These are phyloP conservation scores for Lymantria monacha DNA, from an alignment of 2,888 invertebrate genomes.

Conservation along the genomic window DNA sequence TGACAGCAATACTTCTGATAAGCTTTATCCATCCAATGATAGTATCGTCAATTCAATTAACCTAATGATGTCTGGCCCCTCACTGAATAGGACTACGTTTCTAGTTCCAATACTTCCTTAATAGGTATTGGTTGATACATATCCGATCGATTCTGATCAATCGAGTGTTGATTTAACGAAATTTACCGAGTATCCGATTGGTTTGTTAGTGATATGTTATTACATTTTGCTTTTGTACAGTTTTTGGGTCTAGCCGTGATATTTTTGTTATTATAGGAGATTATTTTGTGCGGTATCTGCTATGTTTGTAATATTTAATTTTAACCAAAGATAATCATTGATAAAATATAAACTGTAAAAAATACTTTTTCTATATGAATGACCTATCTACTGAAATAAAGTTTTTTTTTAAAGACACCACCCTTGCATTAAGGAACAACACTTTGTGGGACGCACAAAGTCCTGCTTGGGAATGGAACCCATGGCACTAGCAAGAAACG, in stretches of 20 bases:
- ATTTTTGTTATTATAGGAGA: not conserved
- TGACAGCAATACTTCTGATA: conserved; percentile 65
- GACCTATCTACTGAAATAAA: no score
- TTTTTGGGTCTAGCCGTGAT: not conserved
- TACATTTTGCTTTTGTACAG: not conserved
- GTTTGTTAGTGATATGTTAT: conserved; percentile 10
- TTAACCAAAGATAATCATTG: no score
- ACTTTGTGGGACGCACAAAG: no score
- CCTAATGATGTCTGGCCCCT: conserved; percentile 61
- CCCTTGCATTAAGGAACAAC: no score
- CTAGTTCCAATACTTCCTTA: conserved; percentile 37
- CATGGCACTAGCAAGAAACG: no score
- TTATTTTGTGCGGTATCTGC: not conserved
- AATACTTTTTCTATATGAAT: no score
- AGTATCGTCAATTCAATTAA: conserved; percentile 69
- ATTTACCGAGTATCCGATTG: conserved; percentile 28
- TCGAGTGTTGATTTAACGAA: conserved; percentile 27
- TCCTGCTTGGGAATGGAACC: no score
- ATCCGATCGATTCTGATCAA: conserved; percentile 29
- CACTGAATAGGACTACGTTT: conserved; percentile 36
- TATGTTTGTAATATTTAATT: no score
- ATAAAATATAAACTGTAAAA: no score
- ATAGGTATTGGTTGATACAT: conserved; percentile 36
- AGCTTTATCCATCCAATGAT: conserved; percentile 59
- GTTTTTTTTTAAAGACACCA: no score